Percentiles rank a stretch among this genome's conserved stretches.
These are phyloP conservation scores for Tribolium madens DNA, from an alignment of 1,140 invertebrate species.

Conservation along the genomic window DNA sequence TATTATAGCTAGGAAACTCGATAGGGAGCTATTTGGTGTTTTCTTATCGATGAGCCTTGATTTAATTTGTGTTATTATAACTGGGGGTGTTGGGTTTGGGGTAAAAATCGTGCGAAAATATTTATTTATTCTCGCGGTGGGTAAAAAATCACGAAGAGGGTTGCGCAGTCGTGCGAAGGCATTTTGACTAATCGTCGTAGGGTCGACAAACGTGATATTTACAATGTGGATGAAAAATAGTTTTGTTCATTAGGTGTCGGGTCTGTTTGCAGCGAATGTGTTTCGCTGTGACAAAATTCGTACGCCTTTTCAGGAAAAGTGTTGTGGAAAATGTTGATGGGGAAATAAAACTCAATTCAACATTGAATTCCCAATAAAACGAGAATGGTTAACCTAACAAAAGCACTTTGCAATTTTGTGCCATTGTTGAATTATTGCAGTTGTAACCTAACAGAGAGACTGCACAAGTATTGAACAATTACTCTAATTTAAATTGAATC, in stretches of 20 bases:
- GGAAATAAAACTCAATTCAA: slow-evolving; percentile 36
- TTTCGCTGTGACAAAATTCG: slow-evolving; percentile 10
- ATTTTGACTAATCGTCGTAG: not conserved
- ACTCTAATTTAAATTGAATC: slow-evolving; percentile 15
- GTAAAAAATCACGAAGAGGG: not conserved
- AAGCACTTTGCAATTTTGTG: slow-evolving; percentile 26
- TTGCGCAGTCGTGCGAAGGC: not conserved
- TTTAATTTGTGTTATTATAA: too few species aligned
- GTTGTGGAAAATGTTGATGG: slow-evolving; percentile 32
- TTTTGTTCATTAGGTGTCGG: slow-evolving; percentile 1
- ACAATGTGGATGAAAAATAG: not conserved
- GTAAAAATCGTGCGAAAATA: too few species aligned
- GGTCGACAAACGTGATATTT: not conserved
- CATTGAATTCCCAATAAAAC: slow-evolving; percentile 31
- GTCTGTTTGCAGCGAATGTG: slow-evolving; percentile 9
- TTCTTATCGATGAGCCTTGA: too few species aligned
- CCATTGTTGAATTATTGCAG: slow-evolving; percentile 29
- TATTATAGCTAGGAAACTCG: too few species aligned
- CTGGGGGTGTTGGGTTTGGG: too few species aligned
- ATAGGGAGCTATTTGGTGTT: too few species aligned
- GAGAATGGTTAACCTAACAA: slow-evolving; percentile 30
- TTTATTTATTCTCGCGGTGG: too few species aligned
- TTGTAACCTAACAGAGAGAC: slow-evolving; percentile 14
- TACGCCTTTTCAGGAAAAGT: slow-evolving; percentile 22
- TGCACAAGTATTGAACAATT: slow-evolving; percentile 9